Conservation (phyloP, 53 echinoderm and acorn worm species). For the Actinopyga echinites region DNA sequence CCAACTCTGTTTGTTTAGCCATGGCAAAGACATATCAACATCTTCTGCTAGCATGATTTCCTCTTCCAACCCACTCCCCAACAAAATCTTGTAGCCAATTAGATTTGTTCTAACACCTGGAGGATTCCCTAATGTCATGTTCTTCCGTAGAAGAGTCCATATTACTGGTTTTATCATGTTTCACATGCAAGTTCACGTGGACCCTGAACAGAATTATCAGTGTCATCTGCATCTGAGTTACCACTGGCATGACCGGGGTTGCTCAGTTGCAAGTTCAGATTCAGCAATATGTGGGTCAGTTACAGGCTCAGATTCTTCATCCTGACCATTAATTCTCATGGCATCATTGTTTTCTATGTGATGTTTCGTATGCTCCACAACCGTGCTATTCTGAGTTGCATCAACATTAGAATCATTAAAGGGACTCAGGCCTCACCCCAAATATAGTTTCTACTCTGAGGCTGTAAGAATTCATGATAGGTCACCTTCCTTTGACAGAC, state of each 20-base stretch:
- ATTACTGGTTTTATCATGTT: not conserved
- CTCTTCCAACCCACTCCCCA: conserved; percentile 24
- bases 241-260: not conserved
- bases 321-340: not conserved
- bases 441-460: no score
- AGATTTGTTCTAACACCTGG: conserved; percentile 6
- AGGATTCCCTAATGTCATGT: not conserved
- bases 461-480: no score
- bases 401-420: no score
- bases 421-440: no score
- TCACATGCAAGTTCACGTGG: not conserved
- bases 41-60: conserved; percentile 27
- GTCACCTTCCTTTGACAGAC: no score
- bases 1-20: conserved; percentile 11
- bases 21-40: conserved; percentile 4
- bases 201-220: not conserved
- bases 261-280: no score
- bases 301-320: not conserved
- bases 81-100: conserved; percentile 34
- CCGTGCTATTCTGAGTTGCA: not conserved
- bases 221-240: not conserved
- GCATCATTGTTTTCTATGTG: not conserved
- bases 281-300: no score
- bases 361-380: not conserved
- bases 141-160: not conserved